A percentile compares a stretch with the other conserved stretches of the same genome.
These are phyloP conservation scores for Erythrocercus mccallii DNA, from an alignment of 2,113 vertebrate genomes.

Conservation along the genomic window DNA sequence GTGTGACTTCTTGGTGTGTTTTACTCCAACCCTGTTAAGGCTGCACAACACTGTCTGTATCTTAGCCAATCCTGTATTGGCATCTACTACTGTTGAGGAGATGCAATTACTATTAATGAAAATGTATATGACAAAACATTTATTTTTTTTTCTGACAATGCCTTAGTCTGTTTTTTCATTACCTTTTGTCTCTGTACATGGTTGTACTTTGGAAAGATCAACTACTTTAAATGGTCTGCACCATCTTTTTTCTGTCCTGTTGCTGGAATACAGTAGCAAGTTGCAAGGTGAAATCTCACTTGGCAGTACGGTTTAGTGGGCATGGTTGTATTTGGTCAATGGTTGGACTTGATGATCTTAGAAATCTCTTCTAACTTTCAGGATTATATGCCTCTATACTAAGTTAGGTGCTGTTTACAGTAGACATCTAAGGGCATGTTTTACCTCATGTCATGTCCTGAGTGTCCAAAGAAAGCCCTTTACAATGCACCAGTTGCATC, in stretches of 20 bases:
- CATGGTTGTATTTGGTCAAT: accelerated
- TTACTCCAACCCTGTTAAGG: not conserved
- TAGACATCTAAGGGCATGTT: not conserved
- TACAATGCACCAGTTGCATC: not conserved
- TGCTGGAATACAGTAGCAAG: not conserved
- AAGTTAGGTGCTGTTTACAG: not conserved
- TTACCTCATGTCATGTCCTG: not conserved
- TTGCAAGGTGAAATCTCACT: not conserved
- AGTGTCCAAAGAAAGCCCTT: not conserved
- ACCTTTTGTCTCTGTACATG: not conserved
- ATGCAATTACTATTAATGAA: not conserved
- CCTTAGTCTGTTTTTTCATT: not conserved
- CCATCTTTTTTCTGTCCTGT: not conserved
- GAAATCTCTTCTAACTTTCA: not conserved
- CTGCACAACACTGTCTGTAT: not conserved
- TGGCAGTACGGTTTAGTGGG: accelerated
- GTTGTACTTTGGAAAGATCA: not conserved
- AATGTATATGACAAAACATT: not conserved
- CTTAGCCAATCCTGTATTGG: not conserved
- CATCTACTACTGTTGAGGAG: not conserved
- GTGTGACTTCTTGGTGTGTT: not conserved
- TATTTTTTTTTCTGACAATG: not conserved
- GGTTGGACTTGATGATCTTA: not conserved
- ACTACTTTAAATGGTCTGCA: not conserved
- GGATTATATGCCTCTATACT: not conserved